phyloP scores from a whole-genome alignment of 2,888 invertebrate genomes.

The Patella caerulea region DNA sequence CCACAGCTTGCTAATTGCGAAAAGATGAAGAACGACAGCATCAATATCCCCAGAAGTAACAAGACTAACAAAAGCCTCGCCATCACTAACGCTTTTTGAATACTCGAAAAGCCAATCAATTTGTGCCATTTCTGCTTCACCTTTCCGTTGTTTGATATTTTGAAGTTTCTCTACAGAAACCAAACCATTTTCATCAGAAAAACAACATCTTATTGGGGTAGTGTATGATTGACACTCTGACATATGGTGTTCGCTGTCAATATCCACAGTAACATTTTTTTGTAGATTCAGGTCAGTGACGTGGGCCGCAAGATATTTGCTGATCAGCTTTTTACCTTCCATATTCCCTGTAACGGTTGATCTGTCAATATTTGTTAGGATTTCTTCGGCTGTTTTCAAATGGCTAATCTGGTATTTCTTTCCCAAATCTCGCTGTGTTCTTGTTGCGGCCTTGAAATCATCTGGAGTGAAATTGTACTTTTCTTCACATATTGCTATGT shows the following conservation, averaged over 20 bases:
- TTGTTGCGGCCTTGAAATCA: slow-evolving; percentile 13
- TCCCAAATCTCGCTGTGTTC: not conserved
- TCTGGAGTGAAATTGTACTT: slow-evolving; percentile 30
- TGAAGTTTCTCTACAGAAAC: too few species aligned
- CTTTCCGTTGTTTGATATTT: too few species aligned
- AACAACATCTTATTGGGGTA: too few species aligned
- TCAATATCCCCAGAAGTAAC: slow-evolving; percentile 15
- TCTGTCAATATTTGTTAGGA: not conserved
- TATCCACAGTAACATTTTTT: not conserved
- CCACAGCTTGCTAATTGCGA: not conserved
- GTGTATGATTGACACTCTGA: not conserved
- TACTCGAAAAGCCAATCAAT: too few species aligned
- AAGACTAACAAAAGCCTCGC: too few species aligned
- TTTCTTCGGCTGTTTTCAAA: not conserved
- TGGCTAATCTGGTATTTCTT: not conserved
- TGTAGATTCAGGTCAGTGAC: not conserved
- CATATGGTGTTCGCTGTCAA: not conserved
- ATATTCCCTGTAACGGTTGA: not conserved
- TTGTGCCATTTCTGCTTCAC: too few species aligned
- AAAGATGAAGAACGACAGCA: slow-evolving; percentile 9
- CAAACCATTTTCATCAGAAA: too few species aligned
- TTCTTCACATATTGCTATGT: slow-evolving; percentile 33
- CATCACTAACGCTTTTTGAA: too few species aligned
- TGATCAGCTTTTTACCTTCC: not conserved
- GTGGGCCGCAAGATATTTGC: slow-evolving; percentile 5